Percentiles rank a stretch among this genome's conserved stretches.
phyloP scores from a whole-genome alignment of 2,113 vertebrate genomes.

The Ophthalmolycus amberensis region DNA sequence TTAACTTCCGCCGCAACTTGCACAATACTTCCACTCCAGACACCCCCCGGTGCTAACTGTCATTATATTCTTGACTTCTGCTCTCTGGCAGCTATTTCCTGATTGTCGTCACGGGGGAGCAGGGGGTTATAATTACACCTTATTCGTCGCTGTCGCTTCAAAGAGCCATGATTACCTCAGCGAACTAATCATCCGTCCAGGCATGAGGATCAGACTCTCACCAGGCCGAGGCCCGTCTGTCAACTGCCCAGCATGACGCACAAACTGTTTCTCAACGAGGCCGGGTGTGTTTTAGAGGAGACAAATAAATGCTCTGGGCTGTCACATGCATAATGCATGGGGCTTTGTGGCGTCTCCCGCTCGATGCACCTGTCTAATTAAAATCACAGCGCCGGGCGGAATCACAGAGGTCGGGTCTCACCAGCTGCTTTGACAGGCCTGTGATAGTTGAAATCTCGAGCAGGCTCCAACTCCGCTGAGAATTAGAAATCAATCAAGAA shows the following conservation, averaged over 20 bases:
- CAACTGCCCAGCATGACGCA: conserved; percentile 4
- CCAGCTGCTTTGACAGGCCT: not conserved
- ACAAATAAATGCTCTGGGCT: not conserved
- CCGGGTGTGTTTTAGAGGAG: conserved; percentile 5
- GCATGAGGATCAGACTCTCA: conserved; percentile 15
- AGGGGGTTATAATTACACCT: conserved; percentile 61
- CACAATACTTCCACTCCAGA: not conserved
- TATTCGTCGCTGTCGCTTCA: conserved; percentile 4
- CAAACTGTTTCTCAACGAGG: conserved; percentile 1
- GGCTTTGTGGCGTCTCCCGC: not conserved
- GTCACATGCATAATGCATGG: conserved; percentile 15
- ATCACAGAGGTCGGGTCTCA: conserved; percentile 11
- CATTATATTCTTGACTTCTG: conserved; percentile 11
- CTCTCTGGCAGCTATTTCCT: conserved; percentile 23
- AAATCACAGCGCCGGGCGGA: not conserved
- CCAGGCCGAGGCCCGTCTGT: conserved; percentile 45
- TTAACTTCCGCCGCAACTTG: not conserved
- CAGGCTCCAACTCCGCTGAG: not conserved
- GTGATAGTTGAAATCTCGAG: conserved; percentile 17
- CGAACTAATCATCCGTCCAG: conserved; percentile 41
- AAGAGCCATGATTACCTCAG: conserved; percentile 58
- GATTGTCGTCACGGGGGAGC: conserved; percentile 59
- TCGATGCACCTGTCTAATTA: conserved; percentile 14
- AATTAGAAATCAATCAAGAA: conserved; percentile 2
- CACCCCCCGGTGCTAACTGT: not conserved